These are phyloP conservation scores for Percina caprodes DNA, from an alignment of 2,113 vertebrate genomes.

Conservation along the genomic window DNA sequence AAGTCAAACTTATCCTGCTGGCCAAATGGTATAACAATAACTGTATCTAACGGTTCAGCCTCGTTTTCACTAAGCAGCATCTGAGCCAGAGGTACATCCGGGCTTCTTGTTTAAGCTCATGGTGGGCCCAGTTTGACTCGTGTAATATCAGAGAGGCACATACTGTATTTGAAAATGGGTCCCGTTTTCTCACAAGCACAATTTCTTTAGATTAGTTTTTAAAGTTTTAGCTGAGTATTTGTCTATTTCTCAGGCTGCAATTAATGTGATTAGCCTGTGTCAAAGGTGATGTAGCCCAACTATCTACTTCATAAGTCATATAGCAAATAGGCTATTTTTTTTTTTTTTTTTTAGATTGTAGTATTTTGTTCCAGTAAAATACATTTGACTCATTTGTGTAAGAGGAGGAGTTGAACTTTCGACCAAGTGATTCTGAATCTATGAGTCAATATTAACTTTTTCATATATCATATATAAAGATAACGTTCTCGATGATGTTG, in stretches of 20 bases:
- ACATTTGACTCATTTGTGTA: not conserved
- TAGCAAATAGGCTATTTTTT: not conserved
- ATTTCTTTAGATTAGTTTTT: not conserved
- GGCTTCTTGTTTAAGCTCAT: not conserved
- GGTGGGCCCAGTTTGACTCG: not conserved
- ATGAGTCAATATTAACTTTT: not conserved
- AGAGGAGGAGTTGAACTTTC: not conserved
- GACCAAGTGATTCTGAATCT: not conserved
- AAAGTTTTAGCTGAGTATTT: not conserved
- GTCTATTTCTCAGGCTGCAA: not conserved
- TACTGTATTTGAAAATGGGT: not conserved
- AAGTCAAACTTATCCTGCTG: not conserved
- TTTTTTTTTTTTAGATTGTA: not conserved
- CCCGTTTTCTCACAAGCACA: not conserved
- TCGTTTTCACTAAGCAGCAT: too few species aligned
- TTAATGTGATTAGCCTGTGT: not conserved
- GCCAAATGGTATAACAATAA: not conserved
- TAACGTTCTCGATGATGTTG: not conserved
- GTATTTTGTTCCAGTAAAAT: not conserved
- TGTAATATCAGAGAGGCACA: not conserved
- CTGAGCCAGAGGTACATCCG: not conserved
- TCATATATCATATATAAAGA: not conserved
- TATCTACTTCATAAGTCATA: too few species aligned
- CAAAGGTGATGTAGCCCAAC: not conserved
- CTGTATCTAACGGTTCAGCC: conserved; percentile 3